phyloP scores from a whole-genome alignment of 2,888 invertebrate genomes.

The Tachystola acroxantha region DNA sequence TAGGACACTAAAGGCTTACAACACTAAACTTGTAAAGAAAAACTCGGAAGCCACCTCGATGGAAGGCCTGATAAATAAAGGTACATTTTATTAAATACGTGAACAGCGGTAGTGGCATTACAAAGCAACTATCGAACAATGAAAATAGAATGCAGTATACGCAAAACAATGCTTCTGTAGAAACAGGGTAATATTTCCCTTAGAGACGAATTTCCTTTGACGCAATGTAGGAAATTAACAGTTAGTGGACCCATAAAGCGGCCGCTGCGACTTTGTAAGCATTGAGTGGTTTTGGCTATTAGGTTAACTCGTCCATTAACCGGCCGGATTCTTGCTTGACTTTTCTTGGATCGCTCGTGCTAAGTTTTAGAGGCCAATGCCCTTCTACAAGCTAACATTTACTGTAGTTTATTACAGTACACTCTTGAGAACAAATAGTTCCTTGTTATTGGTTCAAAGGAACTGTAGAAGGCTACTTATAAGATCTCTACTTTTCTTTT shows the following conservation, averaged over 20 bases:
- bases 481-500: no score
- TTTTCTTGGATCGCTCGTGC: slow-evolving; percentile 40
- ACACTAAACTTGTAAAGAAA: slow-evolving; percentile 11
- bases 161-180: slow-evolving; percentile 43
- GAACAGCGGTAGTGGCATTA: no score
- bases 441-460: no score
- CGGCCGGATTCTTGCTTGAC: slow-evolving; percentile 59
- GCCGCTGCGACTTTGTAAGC: slow-evolving; percentile 70
- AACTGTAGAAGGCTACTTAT: no score
- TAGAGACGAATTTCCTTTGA: slow-evolving; percentile 60
- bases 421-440: no score
- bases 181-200: slow-evolving; percentile 53
- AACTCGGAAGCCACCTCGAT: slow-evolving; percentile 23
- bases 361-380: neutral
- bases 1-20: no score
- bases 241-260: slow-evolving; percentile 68
- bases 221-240: slow-evolving; percentile 71
- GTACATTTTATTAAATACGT: slow-evolving; percentile 38
- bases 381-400: neutral
- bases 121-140: slow-evolving; percentile 29
- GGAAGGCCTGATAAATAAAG: slow-evolving; percentile 20
- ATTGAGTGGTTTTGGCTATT: slow-evolving; percentile 76
- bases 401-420: no score
- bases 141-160: slow-evolving; percentile 37
- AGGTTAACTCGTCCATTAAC: slow-evolving; percentile 72